These are phyloP conservation scores for Tangara arthus DNA, from an alignment of 2,797 vertebrate genomes.

Conservation along the genomic window DNA sequence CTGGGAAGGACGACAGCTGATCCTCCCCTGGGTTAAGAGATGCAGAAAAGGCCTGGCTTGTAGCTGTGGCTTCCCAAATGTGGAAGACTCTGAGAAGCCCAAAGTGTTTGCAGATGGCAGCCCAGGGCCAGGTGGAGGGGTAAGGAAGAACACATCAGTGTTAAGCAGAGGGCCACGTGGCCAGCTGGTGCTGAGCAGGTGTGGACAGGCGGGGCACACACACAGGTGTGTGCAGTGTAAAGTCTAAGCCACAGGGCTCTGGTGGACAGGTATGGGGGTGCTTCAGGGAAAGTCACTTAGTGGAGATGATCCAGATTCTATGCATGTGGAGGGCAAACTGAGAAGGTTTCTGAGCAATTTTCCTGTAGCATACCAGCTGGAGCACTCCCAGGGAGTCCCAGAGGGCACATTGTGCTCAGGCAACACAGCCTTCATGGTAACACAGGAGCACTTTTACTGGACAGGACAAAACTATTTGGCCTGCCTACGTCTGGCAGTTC, in stretches of 20 bases:
- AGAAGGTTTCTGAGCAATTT: neutral
- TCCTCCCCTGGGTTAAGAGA: neutral
- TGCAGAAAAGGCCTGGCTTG: neutral
- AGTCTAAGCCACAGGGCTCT: neutral
- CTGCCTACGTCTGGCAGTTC: neutral
- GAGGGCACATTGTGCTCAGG: neutral
- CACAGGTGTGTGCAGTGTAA: neutral
- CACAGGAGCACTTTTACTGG: neutral
- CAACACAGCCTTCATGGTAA: neutral
- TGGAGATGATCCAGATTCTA: neutral
- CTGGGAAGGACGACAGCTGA: neutral
- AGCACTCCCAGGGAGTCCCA: neutral
- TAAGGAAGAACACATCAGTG: neutral
- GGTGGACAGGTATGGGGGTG: neutral
- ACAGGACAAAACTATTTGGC: neutral
- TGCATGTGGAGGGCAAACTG: neutral
- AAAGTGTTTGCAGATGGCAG: neutral
- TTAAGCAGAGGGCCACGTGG: neutral
- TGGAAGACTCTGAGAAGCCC: neutral
- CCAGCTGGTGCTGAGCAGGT: neutral
- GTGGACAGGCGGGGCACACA: neutral
- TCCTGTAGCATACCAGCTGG: neutral
- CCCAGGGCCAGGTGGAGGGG: neutral
- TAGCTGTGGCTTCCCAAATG: neutral
- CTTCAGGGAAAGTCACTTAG: neutral